phyloP scores from a whole-genome alignment of 2,113 vertebrate species.

The Nipponia nippon region DNA sequence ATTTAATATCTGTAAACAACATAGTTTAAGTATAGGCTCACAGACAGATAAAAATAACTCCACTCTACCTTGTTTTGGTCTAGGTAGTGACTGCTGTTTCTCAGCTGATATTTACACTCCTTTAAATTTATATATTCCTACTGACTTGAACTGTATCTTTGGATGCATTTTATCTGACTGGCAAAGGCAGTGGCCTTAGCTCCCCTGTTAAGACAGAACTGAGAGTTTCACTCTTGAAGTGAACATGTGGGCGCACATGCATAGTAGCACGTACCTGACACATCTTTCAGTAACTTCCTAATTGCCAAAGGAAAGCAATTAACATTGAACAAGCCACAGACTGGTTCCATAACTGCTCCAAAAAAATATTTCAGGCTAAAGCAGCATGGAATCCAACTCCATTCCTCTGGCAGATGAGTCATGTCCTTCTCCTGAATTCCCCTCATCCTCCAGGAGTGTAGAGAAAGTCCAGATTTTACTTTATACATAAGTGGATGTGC shows the following conservation, averaged over 20 bases:
- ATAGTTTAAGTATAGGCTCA: neutral
- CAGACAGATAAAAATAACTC: neutral
- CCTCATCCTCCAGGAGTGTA: neutral
- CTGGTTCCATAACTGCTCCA: neutral
- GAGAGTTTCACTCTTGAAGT: neutral
- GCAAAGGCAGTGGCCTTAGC: neutral
- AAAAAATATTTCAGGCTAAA: neutral
- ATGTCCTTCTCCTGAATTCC: neutral
- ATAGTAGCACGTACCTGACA: neutral
- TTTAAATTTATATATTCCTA: neutral
- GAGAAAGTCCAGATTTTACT: neutral
- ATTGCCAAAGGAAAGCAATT: neutral
- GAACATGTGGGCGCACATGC: neutral
- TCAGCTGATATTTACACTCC: neutral
- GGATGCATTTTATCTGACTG: neutral
- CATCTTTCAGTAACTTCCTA: neutral
- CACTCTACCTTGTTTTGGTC: neutral
- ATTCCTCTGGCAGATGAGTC: neutral
- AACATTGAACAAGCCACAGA: neutral
- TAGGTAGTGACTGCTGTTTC: neutral
- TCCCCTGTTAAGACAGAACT: neutral
- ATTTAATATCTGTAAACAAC: conserved; percentile 40
- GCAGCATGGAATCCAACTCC: neutral
- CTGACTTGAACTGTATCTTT: neutral
- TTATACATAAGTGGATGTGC: neutral